Conservation (phyloP, 2,888 invertebrate species). For the Oasisia sp. region DNA sequence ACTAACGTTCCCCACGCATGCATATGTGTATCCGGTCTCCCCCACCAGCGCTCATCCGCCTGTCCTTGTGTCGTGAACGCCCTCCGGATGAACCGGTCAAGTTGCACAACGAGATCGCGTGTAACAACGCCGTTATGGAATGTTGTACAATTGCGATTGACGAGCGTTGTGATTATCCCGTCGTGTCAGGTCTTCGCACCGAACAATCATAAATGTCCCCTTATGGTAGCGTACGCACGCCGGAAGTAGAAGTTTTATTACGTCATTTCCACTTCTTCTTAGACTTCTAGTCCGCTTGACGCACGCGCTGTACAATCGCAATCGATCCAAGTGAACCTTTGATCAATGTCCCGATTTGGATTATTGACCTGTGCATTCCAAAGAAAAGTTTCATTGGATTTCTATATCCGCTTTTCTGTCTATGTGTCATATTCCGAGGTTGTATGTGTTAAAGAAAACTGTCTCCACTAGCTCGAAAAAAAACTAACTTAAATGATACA, state of each 20-base stretch:
- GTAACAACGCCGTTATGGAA: neutral
- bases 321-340: neutral
- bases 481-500: neutral
- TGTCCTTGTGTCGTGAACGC: neutral
- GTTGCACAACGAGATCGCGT: neutral
- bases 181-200: neutral
- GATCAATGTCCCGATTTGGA: neutral
- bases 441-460: too few species aligned
- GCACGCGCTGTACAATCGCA: neutral
- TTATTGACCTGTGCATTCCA: neutral
- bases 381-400: neutral
- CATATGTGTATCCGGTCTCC: neutral
- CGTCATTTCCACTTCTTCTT: neutral
- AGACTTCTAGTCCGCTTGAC: neutral
- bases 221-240: neutral
- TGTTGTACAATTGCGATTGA: slow-evolving; percentile 13
- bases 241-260: neutral
- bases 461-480: too few species aligned
- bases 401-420: neutral
- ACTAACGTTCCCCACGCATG: too few species aligned
- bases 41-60: neutral
- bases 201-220: neutral
- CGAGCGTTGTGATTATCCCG: slow-evolving; percentile 2
- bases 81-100: neutral
- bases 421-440: too few species aligned